phyloP scores from a whole-genome alignment of 1,140 invertebrate genomes.

The Chironomus tepperi region DNA sequence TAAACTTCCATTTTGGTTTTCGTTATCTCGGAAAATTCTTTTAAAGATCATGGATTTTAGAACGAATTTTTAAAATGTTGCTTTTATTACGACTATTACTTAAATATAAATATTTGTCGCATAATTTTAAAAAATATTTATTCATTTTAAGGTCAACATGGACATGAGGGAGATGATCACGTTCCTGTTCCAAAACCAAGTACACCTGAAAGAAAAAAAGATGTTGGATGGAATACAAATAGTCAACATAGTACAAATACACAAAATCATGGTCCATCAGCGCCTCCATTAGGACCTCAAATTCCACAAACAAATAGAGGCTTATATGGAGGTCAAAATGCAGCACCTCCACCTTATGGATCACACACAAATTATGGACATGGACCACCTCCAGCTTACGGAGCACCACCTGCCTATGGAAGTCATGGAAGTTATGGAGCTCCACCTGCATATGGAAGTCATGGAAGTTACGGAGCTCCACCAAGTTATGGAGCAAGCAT shows the following conservation, averaged over 20 bases:
- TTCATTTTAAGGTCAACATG: neutral
- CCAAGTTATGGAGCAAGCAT: neutral
- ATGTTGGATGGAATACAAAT: neutral
- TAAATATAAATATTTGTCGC: too few species aligned
- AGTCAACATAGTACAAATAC: neutral
- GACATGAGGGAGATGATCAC: constrained; percentile 11
- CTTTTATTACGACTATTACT: too few species aligned
- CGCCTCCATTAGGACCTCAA: neutral
- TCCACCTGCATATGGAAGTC: neutral
- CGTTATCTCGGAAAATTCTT: too few species aligned
- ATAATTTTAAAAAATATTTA: too few species aligned
- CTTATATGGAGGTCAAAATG: neutral
- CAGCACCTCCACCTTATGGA: neutral
- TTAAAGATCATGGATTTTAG: too few species aligned
- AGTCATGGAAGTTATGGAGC: neutral
- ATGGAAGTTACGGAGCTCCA: neutral
- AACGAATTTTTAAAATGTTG: too few species aligned
- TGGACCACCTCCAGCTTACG: neutral
- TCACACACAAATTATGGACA: neutral
- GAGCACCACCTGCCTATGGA: neutral
- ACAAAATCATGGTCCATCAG: neutral
- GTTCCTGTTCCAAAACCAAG: constrained; percentile 1
- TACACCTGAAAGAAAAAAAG: neutral
- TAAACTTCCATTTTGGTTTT: too few species aligned
- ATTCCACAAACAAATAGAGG: neutral